A percentile compares a stretch with the other conserved stretches of the same genome.
phyloP scores from a whole-genome alignment of 2,113 vertebrate species.

The Pelvicachromis taeniatus region DNA sequence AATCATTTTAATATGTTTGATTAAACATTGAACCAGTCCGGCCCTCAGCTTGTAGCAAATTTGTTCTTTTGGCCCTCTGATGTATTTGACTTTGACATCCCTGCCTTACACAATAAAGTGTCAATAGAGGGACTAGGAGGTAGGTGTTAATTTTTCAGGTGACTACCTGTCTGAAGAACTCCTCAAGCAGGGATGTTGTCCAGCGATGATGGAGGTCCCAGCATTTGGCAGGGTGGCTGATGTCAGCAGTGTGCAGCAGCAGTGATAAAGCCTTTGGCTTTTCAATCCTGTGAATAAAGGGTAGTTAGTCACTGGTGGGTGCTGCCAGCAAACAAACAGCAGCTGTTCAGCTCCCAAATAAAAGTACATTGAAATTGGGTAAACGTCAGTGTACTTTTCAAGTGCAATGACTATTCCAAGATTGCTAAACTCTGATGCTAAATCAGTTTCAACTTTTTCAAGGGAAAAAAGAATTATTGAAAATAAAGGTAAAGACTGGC shows the following conservation, averaged over 20 bases:
- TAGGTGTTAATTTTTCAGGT: not conserved
- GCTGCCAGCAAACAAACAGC: not conserved
- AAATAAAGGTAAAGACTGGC: not conserved
- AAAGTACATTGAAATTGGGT: not conserved
- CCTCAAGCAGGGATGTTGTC: conserved; percentile 92
- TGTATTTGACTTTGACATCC: too few relatives aligned
- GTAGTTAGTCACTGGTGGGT: conserved; percentile 1
- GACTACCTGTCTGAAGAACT: conserved; percentile 93
- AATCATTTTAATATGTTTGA: too few relatives aligned
- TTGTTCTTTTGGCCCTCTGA: too few relatives aligned
- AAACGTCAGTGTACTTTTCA: not conserved
- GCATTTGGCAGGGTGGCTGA: conserved; percentile 92
- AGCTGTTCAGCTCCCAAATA: not conserved
- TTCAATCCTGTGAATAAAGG: conserved; percentile 80
- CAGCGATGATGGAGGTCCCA: conserved; percentile 90
- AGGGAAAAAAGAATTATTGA: not conserved
- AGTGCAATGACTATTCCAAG: not conserved
- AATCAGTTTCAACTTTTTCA: not conserved
- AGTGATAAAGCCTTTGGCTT: conserved; percentile 93
- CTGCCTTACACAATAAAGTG: not conserved
- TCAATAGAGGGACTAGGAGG: not conserved
- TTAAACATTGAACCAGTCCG: too few relatives aligned
- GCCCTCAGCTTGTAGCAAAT: too few relatives aligned
- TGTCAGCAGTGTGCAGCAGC: conserved; percentile 93
- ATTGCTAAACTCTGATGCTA: not conserved